Base-by-base conservation (phyloP, 2,888 invertebrate species). In the Heliconius sara region DNA sequence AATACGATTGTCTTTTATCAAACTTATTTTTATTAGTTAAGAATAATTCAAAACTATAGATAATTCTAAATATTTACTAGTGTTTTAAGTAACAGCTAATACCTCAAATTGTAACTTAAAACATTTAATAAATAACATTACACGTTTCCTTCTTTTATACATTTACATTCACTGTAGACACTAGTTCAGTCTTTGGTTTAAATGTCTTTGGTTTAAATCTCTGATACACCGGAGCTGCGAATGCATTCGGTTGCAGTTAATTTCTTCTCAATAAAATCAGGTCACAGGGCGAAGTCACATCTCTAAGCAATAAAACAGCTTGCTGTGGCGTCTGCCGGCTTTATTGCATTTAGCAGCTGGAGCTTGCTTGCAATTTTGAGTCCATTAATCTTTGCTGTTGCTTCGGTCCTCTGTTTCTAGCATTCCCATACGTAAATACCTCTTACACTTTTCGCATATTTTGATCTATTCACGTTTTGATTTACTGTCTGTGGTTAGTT, bases 361-460 rank as follows among this genome's bases (percentile, higher is more conserved):
- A 27, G 27, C 27, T 27, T 27, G 27, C 27, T 91, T 93, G 94
- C 93, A 93, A 94, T 94, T 94, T 93, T 91, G 91, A 90, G 90
- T 89, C 92, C 92, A 94, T 95, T 94, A 92, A 95, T 94, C 93
- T 94, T 91, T 91, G 88, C 87, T 88, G 89, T 88, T 89, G 90
- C 91, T 92, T 90, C 88, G 88, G 88, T 87, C 87, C 86, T 89
- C 86, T 85, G 86, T 86, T 89, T 87, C 87, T 83, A 83, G 84
- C 82, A 80, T 83, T 81, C 74, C 81, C 79, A 84, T 83, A 83
- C 83, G 81, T 82, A 83, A 82, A 83, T 82, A 83, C 83, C 81
- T 83, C 83, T 84, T 75, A 79, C 77, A 79, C 80, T 80, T 80
- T 81, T 80, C 78, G 78, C 81, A 74, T 39, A 39, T 39, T 39